A percentile compares a stretch with the other conserved stretches of the same genome.
These are phyloP conservation scores for Synergus itoensis DNA, from an alignment of 2,888 invertebrate genomes.

Conservation along the genomic window DNA sequence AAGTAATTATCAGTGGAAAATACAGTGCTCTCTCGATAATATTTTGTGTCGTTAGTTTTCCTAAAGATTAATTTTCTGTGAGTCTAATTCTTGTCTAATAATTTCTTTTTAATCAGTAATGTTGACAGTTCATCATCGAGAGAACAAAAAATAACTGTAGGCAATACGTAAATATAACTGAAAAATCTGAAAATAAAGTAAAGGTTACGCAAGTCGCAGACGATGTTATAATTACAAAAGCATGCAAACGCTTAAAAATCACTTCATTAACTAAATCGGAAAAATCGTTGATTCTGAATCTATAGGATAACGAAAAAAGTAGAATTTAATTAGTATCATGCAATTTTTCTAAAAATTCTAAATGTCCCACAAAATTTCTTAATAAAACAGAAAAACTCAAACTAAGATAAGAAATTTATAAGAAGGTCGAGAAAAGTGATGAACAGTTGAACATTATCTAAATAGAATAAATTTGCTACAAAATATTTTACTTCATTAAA, in stretches of 20 bases:
- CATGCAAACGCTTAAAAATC: conserved; percentile 16
- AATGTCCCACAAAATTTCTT: neutral
- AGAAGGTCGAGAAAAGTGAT: neutral
- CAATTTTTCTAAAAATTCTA: neutral
- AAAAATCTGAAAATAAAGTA: conserved; percentile 4
- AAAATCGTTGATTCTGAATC: neutral
- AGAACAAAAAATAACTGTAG: conserved; percentile 4
- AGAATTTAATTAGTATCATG: neutral
- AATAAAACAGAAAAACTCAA: neutral
- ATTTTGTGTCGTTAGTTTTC: neutral
- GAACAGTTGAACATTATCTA: neutral
- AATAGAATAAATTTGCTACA: conserved; percentile 5
- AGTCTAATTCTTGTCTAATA: neutral
- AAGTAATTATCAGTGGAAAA: conserved; percentile 22
- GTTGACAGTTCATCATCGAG: neutral
- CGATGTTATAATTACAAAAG: conserved; percentile 23
- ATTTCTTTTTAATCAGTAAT: neutral
- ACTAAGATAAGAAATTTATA: too few relatives aligned
- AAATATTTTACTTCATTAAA: neutral
- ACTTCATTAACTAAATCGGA: neutral
- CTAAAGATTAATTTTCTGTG: neutral
- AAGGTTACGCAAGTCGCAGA: neutral
- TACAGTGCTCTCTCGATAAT: conserved; percentile 1
- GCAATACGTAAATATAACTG: neutral
- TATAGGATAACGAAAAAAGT: neutral